A percentile compares a stretch with the other conserved stretches of the same genome.
phyloP scores from a whole-genome alignment of 2,888 invertebrate species.

The Corythucha ciliata region DNA sequence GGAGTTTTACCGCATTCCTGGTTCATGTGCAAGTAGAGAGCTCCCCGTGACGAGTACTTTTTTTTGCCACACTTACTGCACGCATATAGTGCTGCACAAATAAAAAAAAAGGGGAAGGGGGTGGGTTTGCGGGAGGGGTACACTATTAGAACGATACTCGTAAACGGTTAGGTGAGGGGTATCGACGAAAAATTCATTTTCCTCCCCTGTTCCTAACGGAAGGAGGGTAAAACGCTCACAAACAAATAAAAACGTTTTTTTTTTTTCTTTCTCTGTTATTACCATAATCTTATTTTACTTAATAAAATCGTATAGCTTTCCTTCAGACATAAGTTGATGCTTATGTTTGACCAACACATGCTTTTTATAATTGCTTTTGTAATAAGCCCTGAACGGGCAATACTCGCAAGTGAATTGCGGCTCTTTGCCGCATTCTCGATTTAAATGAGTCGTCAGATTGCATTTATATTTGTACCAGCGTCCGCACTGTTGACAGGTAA shows the following conservation, averaged over 20 bases:
- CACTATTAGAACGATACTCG: no score
- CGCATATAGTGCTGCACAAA: no score
- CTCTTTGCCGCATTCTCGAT: conserved; percentile 40
- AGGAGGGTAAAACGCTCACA: background rate
- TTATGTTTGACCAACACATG: conserved; percentile 6
- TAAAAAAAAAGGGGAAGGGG: no score
- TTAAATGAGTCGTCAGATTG: conserved; percentile 33
- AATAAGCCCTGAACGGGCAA: conserved; percentile 30
- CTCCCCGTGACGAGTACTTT: no score
- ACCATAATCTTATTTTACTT: background rate
- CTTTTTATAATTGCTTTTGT: conserved; percentile 25
- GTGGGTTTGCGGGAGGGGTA: no score
- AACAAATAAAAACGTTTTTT: no score
- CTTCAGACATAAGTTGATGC: no score
- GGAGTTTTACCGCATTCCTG: conserved; percentile 35
- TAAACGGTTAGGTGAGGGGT: no score
- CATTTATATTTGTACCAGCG: conserved; percentile 15
- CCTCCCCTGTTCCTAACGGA: background rate
- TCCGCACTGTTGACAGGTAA: conserved; percentile 28
- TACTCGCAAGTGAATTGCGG: conserved; percentile 38
- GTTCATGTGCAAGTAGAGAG: no score
- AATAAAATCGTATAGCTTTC: background rate
- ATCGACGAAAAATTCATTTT: no score
- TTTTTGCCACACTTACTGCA: no score
- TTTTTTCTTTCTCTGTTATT: background rate